A percentile compares a stretch with the other conserved stretches of the same genome.
These are phyloP conservation scores for Ochlodes sylvanus DNA, from an alignment of 2,888 invertebrate species.

Conservation along the genomic window DNA sequence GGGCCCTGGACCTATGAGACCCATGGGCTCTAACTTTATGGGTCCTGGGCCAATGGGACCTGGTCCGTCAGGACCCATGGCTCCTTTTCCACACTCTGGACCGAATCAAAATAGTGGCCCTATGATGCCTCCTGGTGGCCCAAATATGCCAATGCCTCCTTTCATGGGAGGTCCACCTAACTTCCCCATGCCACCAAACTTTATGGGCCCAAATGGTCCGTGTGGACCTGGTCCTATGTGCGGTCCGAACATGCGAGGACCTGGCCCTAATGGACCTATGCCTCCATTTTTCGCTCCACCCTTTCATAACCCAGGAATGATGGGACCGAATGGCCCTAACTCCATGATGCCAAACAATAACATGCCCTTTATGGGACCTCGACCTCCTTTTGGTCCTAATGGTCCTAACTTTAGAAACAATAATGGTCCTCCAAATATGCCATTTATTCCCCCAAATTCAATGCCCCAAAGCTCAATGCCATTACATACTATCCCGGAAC, in stretches of 20 bases:
- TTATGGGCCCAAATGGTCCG: constrained; percentile 72
- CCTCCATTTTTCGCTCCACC: constrained; percentile 60
- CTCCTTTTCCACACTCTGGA: constrained; percentile 44
- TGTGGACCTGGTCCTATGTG: constrained; percentile 60
- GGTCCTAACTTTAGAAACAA: constrained; percentile 57
- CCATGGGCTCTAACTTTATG: constrained; percentile 45
- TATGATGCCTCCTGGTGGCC: constrained; percentile 52
- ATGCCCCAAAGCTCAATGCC: constrained; percentile 45
- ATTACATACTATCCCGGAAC: constrained; percentile 50
- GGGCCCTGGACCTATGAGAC: constrained; percentile 46
- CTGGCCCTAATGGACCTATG: constrained; percentile 59
- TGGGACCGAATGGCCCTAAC: constrained; percentile 60
- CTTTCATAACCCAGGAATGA: constrained; percentile 54
- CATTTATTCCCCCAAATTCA: constrained; percentile 62
- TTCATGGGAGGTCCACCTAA: constrained; percentile 72
- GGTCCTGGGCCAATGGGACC: constrained; percentile 50
- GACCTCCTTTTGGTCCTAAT: constrained; percentile 71
- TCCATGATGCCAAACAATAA: constrained; percentile 63
- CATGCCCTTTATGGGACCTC: constrained; percentile 70
- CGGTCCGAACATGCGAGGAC: constrained; percentile 54
- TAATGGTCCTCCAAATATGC: constrained; percentile 57
- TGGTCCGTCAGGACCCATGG: constrained; percentile 42
- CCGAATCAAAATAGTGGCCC: constrained; percentile 50
- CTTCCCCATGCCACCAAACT: constrained; percentile 72
- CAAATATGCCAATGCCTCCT: constrained; percentile 61